These are phyloP conservation scores for Melipona beecheii DNA, from an alignment of 2,888 invertebrate genomes.

Conservation along the genomic window DNA sequence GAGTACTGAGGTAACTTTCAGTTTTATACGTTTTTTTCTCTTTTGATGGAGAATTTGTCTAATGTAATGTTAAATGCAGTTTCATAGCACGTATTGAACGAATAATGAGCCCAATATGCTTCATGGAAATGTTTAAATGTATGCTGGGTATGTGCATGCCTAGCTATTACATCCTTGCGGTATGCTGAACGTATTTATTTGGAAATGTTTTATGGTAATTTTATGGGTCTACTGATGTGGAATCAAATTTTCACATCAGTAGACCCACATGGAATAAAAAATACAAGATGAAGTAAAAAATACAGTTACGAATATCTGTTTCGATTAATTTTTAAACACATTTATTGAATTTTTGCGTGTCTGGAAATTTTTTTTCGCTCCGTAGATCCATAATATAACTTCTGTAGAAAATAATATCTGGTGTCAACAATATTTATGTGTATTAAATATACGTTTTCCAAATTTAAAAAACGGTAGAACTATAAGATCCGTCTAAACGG, in stretches of 20 bases:
- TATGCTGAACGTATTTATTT: constrained; percentile 32
- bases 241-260: neutral
- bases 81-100: constrained; percentile 73
- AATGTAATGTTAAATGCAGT: constrained; percentile 58
- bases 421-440: neutral
- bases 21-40: neutral
- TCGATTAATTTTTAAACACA: neutral
- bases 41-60: constrained; percentile 1
- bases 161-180: constrained; percentile 58
- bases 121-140: constrained; percentile 77
- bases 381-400: neutral
- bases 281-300: neutral
- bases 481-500: neutral
- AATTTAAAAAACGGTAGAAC: neutral
- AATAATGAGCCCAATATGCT: constrained; percentile 74
- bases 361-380: neutral
- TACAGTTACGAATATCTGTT: neutral
- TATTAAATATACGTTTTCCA: neutral
- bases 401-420: neutral
- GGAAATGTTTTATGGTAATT: neutral
- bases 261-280: neutral
- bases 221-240: neutral
- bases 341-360: neutral
- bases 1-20: constrained; percentile 46
- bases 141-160: constrained; percentile 68